Percentiles rank a stretch among this genome's conserved stretches.
These are phyloP conservation scores for Agriopis marginaria DNA, from an alignment of 2,888 invertebrate species.

Conservation along the genomic window DNA sequence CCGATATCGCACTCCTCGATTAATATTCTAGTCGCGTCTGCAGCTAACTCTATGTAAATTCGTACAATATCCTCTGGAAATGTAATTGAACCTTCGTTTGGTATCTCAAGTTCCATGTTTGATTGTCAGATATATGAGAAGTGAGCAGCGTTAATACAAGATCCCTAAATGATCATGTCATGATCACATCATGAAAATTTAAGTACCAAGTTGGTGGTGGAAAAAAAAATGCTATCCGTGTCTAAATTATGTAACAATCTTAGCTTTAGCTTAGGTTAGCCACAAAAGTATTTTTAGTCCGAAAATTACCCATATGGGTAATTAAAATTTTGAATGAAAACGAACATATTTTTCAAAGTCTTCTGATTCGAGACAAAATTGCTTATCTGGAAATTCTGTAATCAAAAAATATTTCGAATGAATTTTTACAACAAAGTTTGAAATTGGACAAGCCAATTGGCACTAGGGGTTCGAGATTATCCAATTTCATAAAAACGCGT, in stretches of 20 bases:
- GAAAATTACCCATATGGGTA: no score
- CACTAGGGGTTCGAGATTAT: conserved; percentile 53
- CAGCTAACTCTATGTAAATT: conserved; percentile 51
- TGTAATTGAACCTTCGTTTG: conserved; percentile 44
- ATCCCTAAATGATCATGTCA: not conserved
- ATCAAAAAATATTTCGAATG: conserved; percentile 31
- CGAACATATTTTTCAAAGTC: not conserved
- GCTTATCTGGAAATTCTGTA: not conserved
- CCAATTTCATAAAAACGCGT: conserved; percentile 51
- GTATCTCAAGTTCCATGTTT: conserved; percentile 36
- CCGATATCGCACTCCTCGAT: conserved; percentile 26
- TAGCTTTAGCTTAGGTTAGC: no score
- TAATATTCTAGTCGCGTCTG: conserved; percentile 41
- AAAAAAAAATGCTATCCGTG: no score
- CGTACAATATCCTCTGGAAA: conserved; percentile 48
- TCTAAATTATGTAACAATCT: not conserved
- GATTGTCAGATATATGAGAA: conserved; percentile 32
- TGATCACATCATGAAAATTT: not conserved
- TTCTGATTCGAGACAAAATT: conserved; percentile 19
- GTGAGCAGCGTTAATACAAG: not conserved
- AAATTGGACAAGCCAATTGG: conserved; percentile 50
- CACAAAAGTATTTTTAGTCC: no score
- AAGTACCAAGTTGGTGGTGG: not conserved
- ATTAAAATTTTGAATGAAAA: not conserved
- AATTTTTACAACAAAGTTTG: conserved; percentile 45